These are phyloP conservation scores for Hirtodrosophila trivittata DNA, from an alignment of 2,888 invertebrate genomes.

Conservation along the genomic window DNA sequence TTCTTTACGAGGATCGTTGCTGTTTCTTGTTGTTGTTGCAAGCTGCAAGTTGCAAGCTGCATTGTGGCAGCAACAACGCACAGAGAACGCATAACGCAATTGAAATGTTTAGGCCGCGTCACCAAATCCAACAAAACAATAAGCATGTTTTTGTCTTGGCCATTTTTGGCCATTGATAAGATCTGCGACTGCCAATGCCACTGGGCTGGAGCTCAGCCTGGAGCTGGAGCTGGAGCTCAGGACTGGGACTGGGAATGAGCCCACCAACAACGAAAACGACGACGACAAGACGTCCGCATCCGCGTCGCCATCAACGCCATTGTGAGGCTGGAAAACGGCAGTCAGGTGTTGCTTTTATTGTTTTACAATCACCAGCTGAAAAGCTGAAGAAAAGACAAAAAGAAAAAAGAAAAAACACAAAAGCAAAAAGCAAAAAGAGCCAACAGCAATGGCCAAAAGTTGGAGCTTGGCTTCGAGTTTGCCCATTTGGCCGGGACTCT, in stretches of 20 bases:
- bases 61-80: slow-evolving; percentile 32
- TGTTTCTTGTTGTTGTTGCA: slow-evolving; percentile 8
- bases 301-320: slow-evolving; percentile 71
- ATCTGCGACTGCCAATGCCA: slow-evolving; percentile 41
- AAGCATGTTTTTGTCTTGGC: slow-evolving; percentile 65
- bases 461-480: background rate
- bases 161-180: slow-evolving; percentile 71
- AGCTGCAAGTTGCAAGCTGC: background rate
- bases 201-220: background rate
- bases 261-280: slow-evolving; percentile 64
- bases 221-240: slow-evolving; percentile 4
- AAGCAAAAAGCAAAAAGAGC: slow-evolving; percentile 8
- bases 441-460: slow-evolving; percentile 14
- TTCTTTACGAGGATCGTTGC: background rate
- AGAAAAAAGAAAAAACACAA: slow-evolving; percentile 2
- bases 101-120: slow-evolving; percentile 67
- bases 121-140: slow-evolving; percentile 66
- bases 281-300: slow-evolving; percentile 37
- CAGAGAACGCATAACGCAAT: slow-evolving; percentile 58
- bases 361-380: slow-evolving; percentile 71
- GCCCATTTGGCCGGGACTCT: slow-evolving; percentile 10
- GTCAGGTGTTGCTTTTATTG: slow-evolving; percentile 79
- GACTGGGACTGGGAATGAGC: slow-evolving; percentile 18
- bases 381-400: slow-evolving; percentile 4
- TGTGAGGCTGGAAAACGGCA: slow-evolving; percentile 66